These are phyloP conservation scores for Phortica magna DNA, from an alignment of 2,888 invertebrate species.

Conservation along the genomic window DNA sequence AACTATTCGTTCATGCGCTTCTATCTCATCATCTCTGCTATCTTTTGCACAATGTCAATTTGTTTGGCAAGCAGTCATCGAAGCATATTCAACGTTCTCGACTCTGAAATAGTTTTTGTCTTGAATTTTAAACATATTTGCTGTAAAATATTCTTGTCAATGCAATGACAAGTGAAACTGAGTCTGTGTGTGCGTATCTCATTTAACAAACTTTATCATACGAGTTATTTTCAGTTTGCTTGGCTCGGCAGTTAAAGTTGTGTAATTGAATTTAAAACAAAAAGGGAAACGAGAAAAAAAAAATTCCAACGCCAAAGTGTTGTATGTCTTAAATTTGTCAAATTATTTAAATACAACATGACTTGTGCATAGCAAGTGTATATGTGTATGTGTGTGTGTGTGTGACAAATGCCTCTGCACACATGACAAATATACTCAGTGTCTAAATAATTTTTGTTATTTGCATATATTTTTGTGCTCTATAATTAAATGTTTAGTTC, in stretches of 20 bases:
- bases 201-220: background rate
- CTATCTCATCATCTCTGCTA: background rate
- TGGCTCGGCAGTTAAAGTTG: background rate
- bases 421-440: too few relatives aligned
- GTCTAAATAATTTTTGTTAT: too few relatives aligned
- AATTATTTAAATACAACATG: background rate
- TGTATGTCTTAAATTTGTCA: too few relatives aligned
- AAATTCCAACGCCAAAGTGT: too few relatives aligned
- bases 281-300: too few relatives aligned
- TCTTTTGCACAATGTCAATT: constrained; percentile 9
- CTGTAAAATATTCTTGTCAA: background rate
- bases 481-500: too few relatives aligned
- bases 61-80: background rate
- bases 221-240: background rate
- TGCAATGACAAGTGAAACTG: background rate
- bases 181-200: background rate
- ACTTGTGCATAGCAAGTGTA: background rate
- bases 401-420: background rate
- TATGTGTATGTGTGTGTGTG: background rate
- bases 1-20: too few relatives aligned
- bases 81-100: background rate
- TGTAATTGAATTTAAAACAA: constrained; percentile 15
- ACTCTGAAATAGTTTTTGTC: constrained; percentile 32
- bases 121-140: constrained; percentile 39
- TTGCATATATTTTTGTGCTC: too few relatives aligned